A percentile compares a stretch with the other conserved stretches of the same genome.
These are phyloP conservation scores for Dioctria linearis DNA, from an alignment of 2,888 invertebrate species.

Conservation along the genomic window DNA sequence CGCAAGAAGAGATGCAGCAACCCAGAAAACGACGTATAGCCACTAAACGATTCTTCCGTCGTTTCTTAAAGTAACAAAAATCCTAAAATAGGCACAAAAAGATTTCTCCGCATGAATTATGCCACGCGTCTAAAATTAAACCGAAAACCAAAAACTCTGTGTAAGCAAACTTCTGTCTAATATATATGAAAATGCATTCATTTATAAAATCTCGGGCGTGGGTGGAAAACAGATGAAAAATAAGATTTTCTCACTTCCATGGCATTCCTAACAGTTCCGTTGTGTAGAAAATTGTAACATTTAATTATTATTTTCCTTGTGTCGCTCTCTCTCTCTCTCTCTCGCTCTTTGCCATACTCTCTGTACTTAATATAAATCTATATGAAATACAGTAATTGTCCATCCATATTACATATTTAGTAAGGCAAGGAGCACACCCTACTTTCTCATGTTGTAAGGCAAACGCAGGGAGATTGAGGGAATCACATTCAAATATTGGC, in stretches of 20 bases:
- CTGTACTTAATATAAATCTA: background rate
- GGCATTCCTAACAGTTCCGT: slow-evolving; percentile 18
- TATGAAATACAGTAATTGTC: background rate
- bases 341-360: background rate
- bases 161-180: slow-evolving; percentile 4
- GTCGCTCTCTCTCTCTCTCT: no score
- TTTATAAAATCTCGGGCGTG: slow-evolving; percentile 38
- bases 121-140: slow-evolving; percentile 51
- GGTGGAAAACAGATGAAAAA: slow-evolving; percentile 31
- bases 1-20: background rate
- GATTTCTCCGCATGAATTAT: slow-evolving; percentile 39
- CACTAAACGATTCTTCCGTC: slow-evolving; percentile 46
- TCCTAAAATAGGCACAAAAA: slow-evolving; percentile 47
- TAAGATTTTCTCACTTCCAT: slow-evolving; percentile 27
- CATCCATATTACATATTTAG: background rate
- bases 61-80: slow-evolving; percentile 41
- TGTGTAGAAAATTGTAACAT: slow-evolving; percentile 12
- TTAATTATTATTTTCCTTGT: slow-evolving; percentile 26
- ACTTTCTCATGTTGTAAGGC: background rate
- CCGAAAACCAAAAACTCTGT: slow-evolving; percentile 5
- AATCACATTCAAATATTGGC: background rate
- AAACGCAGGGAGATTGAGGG: background rate
- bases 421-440: background rate
- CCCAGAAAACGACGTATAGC: background rate
- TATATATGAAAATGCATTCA: slow-evolving; percentile 36